phyloP scores from a whole-genome alignment of 1,140 invertebrate species.

The Euwallacea fornicatus region DNA sequence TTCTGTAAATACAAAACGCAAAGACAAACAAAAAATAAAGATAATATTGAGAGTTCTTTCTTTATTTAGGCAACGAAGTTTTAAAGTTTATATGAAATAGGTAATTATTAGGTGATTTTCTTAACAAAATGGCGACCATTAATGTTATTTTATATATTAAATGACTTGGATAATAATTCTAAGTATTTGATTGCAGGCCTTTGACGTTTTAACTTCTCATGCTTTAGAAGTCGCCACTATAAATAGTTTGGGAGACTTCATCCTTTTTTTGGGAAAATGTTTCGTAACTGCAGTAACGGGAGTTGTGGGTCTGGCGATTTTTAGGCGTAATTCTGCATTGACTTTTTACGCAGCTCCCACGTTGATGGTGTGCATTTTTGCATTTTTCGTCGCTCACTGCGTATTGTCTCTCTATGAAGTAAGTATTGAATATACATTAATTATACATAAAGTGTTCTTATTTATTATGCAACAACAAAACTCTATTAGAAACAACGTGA shows the following conservation, averaged over 20 bases:
- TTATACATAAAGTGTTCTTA: too few relatives aligned
- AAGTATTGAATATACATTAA: constrained; percentile 39
- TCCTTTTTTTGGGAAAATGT: constrained; percentile 90
- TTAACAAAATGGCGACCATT: not conserved
- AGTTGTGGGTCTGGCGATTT: constrained; percentile 70
- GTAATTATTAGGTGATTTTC: not conserved
- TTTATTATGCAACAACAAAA: too few relatives aligned
- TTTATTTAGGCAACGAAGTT: too few relatives aligned
- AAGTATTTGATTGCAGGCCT: constrained; percentile 65
- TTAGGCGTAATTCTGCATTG: constrained; percentile 70
- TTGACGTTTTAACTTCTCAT: constrained; percentile 79
- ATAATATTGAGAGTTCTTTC: too few relatives aligned
- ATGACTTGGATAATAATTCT: not conserved
- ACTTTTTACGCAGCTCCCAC: constrained; percentile 86
- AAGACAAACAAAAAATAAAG: too few relatives aligned
- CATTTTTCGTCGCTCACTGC: constrained; percentile 91
- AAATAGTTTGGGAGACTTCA: constrained; percentile 92
- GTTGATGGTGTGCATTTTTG: constrained; percentile 82
- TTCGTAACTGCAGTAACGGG: constrained; percentile 81
- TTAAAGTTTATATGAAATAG: not conserved
- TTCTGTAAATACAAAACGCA: too few relatives aligned
- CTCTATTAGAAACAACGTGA: not conserved
- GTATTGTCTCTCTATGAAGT: constrained; percentile 94
- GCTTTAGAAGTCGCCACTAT: constrained; percentile 87
- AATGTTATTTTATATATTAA: not conserved